Conservation (phyloP, 2,797 vertebrate genomes). For the Xenopus petersii region DNA sequence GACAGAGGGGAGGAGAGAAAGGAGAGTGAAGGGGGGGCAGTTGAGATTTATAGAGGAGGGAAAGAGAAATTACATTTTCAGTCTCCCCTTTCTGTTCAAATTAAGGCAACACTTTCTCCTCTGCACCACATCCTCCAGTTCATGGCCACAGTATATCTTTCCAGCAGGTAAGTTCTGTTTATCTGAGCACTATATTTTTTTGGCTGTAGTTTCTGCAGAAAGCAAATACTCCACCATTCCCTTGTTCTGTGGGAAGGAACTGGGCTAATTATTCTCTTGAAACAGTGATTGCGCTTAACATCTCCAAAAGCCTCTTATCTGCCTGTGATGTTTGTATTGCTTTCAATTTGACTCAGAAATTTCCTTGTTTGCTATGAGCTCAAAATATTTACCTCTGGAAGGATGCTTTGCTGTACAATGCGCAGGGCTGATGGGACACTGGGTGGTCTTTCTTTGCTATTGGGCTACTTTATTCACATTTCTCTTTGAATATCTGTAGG, state of each 20-base stretch:
- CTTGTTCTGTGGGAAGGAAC: constrained; percentile 36
- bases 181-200: constrained; percentile 12
- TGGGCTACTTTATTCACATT: background rate
- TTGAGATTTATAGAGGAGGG: constrained; percentile 5
- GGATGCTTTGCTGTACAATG: constrained; percentile 7
- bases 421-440: background rate
- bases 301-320: constrained; percentile 32
- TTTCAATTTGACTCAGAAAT: constrained; percentile 43
- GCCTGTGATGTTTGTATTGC: constrained; percentile 37
- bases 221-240: constrained; percentile 31
- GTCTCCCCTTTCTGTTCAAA: background rate
- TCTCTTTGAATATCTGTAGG: background rate
- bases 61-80: constrained; percentile 7
- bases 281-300: constrained; percentile 28
- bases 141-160: background rate
- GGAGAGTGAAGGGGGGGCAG: background rate
- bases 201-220: constrained; percentile 21
- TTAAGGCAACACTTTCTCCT: background rate
- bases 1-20: constrained; percentile 32
- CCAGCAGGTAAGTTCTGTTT: constrained; percentile 23
- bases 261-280: constrained; percentile 42
- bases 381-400: constrained; percentile 44
- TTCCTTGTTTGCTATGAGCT: constrained; percentile 34
- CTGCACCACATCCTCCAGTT: background rate
- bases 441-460: constrained; percentile 4